Percentiles rank a stretch among this genome's conserved stretches.
Conservation (phyloP, 2,113 vertebrate genomes). For the Nothoprocta pentlandii region DNA sequence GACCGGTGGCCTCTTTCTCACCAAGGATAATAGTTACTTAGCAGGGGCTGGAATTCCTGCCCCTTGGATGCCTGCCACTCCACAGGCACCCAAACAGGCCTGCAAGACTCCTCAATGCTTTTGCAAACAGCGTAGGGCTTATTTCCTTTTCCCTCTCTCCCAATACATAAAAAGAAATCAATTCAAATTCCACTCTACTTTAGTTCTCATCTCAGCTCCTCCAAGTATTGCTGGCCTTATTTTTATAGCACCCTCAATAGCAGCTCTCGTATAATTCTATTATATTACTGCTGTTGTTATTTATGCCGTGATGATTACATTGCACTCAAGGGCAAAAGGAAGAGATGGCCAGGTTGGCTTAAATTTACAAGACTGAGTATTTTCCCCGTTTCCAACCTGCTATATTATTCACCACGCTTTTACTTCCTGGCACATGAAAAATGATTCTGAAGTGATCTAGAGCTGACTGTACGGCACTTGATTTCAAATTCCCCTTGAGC, state of each 20-base stretch:
- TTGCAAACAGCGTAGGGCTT: neutral
- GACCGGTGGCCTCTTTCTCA: neutral
- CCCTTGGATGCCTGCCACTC: rapidly evolving
- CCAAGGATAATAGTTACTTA: neutral
- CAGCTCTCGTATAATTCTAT: neutral
- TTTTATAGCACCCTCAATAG: neutral
- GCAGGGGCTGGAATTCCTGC: neutral
- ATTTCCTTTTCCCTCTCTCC: neutral
- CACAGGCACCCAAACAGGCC: rapidly evolving
- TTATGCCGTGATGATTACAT: neutral
- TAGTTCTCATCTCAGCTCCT: neutral
- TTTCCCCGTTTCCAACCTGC: neutral
- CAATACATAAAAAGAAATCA: neutral
- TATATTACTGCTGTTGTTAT: neutral
- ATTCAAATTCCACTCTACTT: neutral
- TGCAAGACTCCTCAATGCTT: neutral
- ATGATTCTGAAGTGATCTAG: neutral
- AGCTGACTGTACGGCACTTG: neutral
- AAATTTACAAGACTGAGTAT: neutral
- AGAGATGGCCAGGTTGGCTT: neutral
- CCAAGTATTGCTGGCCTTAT: neutral
- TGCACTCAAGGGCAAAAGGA: neutral
- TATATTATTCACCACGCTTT: neutral
- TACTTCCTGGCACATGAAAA: neutral
- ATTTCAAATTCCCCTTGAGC: neutral